Conservation (phyloP, 1,140 invertebrate genomes). For the Spodoptera litura region DNA sequence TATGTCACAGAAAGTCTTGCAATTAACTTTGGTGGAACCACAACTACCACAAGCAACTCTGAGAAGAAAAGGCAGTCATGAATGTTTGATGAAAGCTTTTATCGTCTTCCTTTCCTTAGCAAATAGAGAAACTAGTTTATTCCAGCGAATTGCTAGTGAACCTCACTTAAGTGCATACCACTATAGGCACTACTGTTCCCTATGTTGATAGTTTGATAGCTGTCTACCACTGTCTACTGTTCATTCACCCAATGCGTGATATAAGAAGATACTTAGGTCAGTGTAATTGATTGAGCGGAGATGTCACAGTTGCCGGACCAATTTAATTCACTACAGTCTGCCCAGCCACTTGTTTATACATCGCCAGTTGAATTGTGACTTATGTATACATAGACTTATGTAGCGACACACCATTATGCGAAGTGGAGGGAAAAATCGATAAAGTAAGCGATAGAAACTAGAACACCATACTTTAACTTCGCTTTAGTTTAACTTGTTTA, state of each 20-base stretch:
- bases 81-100: too few species aligned
- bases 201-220: background rate
- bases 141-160: background rate
- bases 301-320: slow-evolving; percentile 39
- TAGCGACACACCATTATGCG: slow-evolving; percentile 13
- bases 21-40: too few species aligned
- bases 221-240: background rate
- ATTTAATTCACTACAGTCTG: slow-evolving; percentile 43
- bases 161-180: too few species aligned
- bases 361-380: slow-evolving; percentile 10
- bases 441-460: slow-evolving; percentile 43
- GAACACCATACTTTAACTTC: slow-evolving; percentile 30
- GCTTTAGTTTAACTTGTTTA: background rate
- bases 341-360: slow-evolving; percentile 25
- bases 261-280: slow-evolving; percentile 38
- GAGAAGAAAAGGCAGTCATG: too few species aligned
- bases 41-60: too few species aligned
- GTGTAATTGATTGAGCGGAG: slow-evolving; percentile 39
- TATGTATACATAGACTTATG: slow-evolving; percentile 6
- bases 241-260: slow-evolving; percentile 39
- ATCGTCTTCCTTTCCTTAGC: too few species aligned
- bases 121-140: too few species aligned
- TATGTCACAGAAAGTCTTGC: too few species aligned
- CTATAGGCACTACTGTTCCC: background rate
- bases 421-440: slow-evolving; percentile 39